A percentile compares a stretch with the other conserved stretches of the same genome.
phyloP scores from a whole-genome alignment of 2,797 vertebrate genomes.

The Bradypodion ventrale region DNA sequence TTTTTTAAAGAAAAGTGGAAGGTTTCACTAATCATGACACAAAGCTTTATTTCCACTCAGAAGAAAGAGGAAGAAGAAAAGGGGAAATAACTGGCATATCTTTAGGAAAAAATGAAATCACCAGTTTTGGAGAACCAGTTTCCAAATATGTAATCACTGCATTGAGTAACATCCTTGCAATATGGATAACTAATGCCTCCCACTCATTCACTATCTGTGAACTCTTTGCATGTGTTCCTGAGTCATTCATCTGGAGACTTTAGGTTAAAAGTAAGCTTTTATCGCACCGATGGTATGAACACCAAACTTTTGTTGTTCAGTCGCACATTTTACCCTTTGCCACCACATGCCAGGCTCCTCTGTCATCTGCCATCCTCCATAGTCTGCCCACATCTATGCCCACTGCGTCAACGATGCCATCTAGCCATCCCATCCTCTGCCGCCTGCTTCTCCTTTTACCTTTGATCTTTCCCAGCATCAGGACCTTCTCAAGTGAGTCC shows the following conservation, averaged over 20 bases:
- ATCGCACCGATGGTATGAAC: neutral
- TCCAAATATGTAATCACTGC: slow-evolving; percentile 5
- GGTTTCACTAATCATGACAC: neutral
- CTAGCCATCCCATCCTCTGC: too few relatives aligned
- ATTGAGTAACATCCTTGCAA: neutral
- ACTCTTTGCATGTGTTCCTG: slow-evolving; percentile 37
- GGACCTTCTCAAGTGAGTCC: too few relatives aligned
- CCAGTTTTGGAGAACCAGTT: slow-evolving; percentile 33
- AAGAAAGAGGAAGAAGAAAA: neutral
- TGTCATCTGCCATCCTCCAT: too few relatives aligned
- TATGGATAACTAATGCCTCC: slow-evolving; percentile 46
- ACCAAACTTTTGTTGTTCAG: too few relatives aligned
- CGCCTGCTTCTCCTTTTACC: too few relatives aligned
- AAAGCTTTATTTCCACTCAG: neutral
- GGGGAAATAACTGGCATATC: neutral
- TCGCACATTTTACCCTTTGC: too few relatives aligned
- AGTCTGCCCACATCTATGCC: too few relatives aligned
- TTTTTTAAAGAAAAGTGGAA: neutral
- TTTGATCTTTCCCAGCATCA: too few relatives aligned
- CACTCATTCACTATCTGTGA: neutral
- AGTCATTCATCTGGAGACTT: slow-evolving; percentile 40
- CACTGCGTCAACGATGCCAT: too few relatives aligned
- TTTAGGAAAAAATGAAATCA: slow-evolving; percentile 29
- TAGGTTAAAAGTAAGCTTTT: slow-evolving; percentile 14
- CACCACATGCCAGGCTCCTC: too few relatives aligned